phyloP scores from a whole-genome alignment of 2,888 invertebrate genomes.

The Uloborus plumipes region DNA sequence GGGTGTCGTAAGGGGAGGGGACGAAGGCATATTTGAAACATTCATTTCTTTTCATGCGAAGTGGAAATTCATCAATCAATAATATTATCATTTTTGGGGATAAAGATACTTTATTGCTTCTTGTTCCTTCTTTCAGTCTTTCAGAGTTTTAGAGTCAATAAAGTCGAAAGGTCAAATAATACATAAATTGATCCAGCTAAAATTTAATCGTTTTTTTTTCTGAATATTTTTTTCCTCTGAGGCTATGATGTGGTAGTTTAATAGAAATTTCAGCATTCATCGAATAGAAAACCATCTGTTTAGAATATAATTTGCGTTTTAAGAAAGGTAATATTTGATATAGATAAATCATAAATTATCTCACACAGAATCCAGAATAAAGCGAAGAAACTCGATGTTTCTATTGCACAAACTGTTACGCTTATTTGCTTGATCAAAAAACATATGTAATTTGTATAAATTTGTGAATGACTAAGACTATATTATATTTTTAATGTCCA shows the following conservation, averaged over 20 bases:
- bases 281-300: no score
- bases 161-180: conserved; percentile 9
- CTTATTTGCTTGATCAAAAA: no score
- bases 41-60: conserved; percentile 13
- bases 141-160: conserved; percentile 30
- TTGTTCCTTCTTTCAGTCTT: conserved; percentile 37
- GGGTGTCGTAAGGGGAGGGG: neutral
- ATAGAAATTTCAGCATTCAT: conserved; percentile 13
- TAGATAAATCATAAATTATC: no score
- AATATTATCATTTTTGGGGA: conserved; percentile 51
- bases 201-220: conserved; percentile 54
- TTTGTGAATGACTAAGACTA: no score
- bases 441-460: no score
- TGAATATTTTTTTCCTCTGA: neutral
- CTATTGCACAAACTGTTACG: no score
- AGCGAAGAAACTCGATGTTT: no score
- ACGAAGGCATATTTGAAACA: conserved; percentile 22
- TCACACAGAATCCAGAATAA: no score
- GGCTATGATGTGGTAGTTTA: conserved; percentile 43
- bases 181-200: conserved; percentile 21
- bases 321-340: no score
- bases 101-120: conserved; percentile 39
- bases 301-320: no score
- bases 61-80: conserved; percentile 46
- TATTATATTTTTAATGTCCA: no score